Evolutionary conservation across 2,113 vertebrate genomes (phyloP).

Genomic region (Drymodes brunneopygia): DNA sequence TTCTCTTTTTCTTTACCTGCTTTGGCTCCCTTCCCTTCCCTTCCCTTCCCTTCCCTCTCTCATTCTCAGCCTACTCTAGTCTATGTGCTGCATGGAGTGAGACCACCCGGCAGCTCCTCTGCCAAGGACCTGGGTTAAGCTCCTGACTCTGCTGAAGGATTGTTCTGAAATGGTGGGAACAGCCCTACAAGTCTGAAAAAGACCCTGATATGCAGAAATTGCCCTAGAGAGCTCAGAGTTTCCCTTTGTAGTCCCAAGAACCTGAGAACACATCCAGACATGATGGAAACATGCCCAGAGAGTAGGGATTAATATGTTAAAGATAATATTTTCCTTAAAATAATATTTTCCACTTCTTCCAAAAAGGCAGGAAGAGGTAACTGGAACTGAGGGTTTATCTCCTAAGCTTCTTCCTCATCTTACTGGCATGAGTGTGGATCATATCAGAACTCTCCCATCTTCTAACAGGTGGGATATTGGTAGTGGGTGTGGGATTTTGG

Average conservation of each 20-base stretch:
- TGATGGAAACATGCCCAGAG: not conserved
- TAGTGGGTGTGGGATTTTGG: not conserved
- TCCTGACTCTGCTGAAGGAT: not conserved
- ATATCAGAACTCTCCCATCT: not conserved
- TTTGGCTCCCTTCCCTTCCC: not conserved
- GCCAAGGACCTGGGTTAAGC: not conserved
- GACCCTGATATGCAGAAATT: not conserved
- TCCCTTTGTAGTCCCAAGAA: not conserved
- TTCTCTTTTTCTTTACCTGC: not conserved
- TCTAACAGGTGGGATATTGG: not conserved
- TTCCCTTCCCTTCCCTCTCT: not conserved
- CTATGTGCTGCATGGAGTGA: not conserved
- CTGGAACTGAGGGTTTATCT: not conserved
- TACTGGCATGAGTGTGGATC: not conserved
- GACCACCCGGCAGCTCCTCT: not conserved
- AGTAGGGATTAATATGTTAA: not conserved
- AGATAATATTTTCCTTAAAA: not conserved
- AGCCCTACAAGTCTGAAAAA: not conserved
- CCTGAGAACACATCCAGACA: not conserved
- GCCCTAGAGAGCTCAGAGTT: not conserved
- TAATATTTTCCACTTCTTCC: not conserved
- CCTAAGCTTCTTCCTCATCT: not conserved
- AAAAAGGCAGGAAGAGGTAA: not conserved
- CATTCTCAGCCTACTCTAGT: not conserved
- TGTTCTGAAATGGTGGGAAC: not conserved